A percentile compares a stretch with the other conserved stretches of the same genome.
phyloP scores from a whole-genome alignment of 2,113 vertebrate genomes.

The Labrus mixtus region DNA sequence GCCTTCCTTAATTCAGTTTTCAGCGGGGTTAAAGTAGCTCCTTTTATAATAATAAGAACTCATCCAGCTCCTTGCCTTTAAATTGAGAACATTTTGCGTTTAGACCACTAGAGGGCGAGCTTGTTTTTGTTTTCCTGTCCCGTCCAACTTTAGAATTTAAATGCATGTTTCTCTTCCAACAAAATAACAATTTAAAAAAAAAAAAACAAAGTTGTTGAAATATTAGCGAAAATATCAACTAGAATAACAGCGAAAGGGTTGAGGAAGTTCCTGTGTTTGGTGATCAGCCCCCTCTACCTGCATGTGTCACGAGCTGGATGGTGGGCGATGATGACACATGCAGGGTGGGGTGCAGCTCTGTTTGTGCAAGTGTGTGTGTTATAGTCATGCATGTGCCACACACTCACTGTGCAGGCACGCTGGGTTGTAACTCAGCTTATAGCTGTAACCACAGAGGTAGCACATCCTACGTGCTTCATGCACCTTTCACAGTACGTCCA shows the following conservation, averaged over 20 bases:
- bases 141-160: neutral
- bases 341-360: conserved; percentile 9
- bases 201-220: too few relatives aligned
- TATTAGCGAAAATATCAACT: too few relatives aligned
- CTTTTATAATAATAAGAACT: too few relatives aligned
- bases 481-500: neutral
- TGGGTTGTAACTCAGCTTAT: neutral
- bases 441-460: conserved; percentile 45
- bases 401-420: neutral
- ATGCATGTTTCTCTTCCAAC: neutral
- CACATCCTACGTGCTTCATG: conserved; percentile 9
- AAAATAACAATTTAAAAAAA: neutral
- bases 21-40: too few relatives aligned
- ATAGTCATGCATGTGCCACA: too few relatives aligned
- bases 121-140: neutral
- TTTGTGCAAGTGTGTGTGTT: neutral
- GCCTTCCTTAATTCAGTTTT: too few relatives aligned
- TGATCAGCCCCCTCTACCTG: neutral
- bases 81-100: neutral
- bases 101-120: conserved; percentile 33
- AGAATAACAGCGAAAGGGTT: too few relatives aligned
- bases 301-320: conserved; percentile 3
- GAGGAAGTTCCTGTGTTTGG: neutral
- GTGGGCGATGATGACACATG: conserved; percentile 21
- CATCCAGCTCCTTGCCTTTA: too few relatives aligned